phyloP scores from a whole-genome alignment of 1,140 invertebrate species.

The Aphaenogaster rudis region DNA sequence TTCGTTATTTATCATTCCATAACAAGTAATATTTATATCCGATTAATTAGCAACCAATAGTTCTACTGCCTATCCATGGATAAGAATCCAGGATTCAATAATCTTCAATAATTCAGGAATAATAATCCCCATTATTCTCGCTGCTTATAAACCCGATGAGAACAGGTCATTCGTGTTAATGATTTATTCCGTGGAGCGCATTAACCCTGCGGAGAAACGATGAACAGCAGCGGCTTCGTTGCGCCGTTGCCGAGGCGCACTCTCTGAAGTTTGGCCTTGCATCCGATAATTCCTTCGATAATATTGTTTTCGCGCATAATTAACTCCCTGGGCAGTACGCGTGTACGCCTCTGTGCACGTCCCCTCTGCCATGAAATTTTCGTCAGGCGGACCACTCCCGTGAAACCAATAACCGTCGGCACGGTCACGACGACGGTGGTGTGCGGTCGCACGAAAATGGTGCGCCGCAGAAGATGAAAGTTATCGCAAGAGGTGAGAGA shows the following conservation, averaged over 20 bases:
- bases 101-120: conserved; percentile 6
- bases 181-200: conserved; percentile 63
- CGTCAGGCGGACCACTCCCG: conserved; percentile 46
- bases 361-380: conserved; percentile 67
- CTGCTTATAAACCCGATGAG: conserved; percentile 8
- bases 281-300: conserved; percentile 77
- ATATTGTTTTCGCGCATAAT: conserved; percentile 79
- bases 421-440: conserved; percentile 18
- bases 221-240: conserved; percentile 32
- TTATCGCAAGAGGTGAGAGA: background rate
- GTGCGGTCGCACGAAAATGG: conserved; percentile 55
- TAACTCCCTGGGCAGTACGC: conserved; percentile 65
- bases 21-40: background rate
- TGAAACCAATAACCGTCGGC: conserved; percentile 71
- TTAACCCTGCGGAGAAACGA: conserved; percentile 61
- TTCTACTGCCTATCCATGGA: background rate
- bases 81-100: background rate
- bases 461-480: conserved; percentile 19
- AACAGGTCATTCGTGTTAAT: conserved; percentile 68
- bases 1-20: background rate
- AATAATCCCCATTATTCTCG: background rate
- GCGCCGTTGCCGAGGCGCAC: conserved; percentile 29
- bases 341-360: conserved; percentile 14
- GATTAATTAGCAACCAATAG: background rate
- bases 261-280: conserved; percentile 74